Evolutionary conservation across 2,888 invertebrate species (phyloP).

Genomic region (Panopea generosa): DNA sequence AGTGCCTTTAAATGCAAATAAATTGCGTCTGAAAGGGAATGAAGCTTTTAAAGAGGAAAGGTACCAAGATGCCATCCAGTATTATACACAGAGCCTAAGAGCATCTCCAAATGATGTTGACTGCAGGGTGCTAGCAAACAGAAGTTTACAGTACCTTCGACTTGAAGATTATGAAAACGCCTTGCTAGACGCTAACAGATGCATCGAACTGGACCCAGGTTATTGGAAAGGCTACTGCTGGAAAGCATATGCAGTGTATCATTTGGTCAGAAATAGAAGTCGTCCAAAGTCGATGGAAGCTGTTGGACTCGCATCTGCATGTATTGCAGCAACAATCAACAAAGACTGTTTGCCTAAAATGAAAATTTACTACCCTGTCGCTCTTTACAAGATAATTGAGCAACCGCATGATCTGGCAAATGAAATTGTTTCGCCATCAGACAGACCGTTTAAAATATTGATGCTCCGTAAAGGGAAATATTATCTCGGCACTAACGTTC

Average conservation of each 20-base stretch:
- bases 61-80: conserved; percentile 16
- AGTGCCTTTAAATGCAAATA: no score
- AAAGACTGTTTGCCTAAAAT: conserved; percentile 15
- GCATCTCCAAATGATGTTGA: conserved; percentile 9
- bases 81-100: conserved; percentile 3
- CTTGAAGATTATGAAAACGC: conserved; percentile 41
- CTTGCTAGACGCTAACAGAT: conserved; percentile 36
- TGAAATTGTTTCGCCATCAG: conserved; percentile 4
- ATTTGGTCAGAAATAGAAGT: conserved; percentile 12
- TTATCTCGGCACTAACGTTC: neutral
- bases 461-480: conserved; percentile 31
- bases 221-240: conserved; percentile 38
- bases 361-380: conserved; percentile 45
- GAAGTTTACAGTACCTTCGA: conserved; percentile 27
- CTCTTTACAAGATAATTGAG: conserved; percentile 17
- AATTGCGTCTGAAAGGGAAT: conserved; percentile 15
- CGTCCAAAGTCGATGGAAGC: conserved; percentile 7
- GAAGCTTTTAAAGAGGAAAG: conserved; percentile 19
- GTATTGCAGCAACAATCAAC: conserved; percentile 34
- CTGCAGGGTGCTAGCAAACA: conserved; percentile 1
- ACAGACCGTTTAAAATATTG: conserved; percentile 25
- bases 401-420: conserved; percentile 1
- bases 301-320: conserved; percentile 38
- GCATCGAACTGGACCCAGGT: conserved; percentile 10
- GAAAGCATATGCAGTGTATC: conserved; percentile 40